Conservation (phyloP, 2,797 vertebrate species). For the Neostethus bicornis region DNA sequence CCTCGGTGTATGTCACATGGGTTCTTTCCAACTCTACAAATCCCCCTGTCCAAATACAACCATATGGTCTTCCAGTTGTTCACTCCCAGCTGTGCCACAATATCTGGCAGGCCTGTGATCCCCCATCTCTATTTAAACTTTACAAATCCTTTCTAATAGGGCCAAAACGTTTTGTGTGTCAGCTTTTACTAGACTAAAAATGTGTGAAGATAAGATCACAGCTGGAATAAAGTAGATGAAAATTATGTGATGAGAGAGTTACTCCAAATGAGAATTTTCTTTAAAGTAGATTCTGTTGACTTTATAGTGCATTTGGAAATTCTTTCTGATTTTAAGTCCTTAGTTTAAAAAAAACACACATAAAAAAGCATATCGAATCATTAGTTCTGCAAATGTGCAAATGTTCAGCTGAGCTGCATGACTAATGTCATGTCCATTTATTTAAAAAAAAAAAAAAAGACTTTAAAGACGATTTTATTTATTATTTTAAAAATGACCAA, state of each 20-base stretch:
- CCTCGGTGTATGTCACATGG: constrained; percentile 69
- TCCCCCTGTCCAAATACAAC: constrained; percentile 79
- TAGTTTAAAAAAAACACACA: too few species aligned
- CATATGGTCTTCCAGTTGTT: constrained; percentile 81
- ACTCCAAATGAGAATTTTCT: constrained; percentile 19
- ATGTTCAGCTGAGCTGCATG: too few species aligned
- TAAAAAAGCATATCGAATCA: too few species aligned
- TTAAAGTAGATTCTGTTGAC: constrained; percentile 3
- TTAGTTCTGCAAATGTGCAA: too few species aligned
- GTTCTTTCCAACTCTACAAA: constrained; percentile 78
- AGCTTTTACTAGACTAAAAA: constrained; percentile 42
- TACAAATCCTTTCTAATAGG: constrained; percentile 58
- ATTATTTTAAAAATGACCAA: background rate
- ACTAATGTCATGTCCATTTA: background rate
- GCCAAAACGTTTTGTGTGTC: constrained; percentile 41
- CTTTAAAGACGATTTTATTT: background rate
- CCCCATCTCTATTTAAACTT: constrained; percentile 46
- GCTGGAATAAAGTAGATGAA: constrained; percentile 29
- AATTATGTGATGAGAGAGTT: constrained; percentile 27
- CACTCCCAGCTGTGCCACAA: constrained; percentile 73
- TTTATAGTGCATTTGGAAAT: constrained; percentile 5
- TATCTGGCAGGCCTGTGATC: constrained; percentile 53
- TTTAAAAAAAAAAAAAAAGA: too few species aligned
- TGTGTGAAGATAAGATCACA: constrained; percentile 19
- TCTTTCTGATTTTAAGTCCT: constrained; percentile 8